A percentile compares a stretch with the other conserved stretches of the same genome.
phyloP scores from a whole-genome alignment of 2,113 vertebrate species.

The Orcinus orca region DNA sequence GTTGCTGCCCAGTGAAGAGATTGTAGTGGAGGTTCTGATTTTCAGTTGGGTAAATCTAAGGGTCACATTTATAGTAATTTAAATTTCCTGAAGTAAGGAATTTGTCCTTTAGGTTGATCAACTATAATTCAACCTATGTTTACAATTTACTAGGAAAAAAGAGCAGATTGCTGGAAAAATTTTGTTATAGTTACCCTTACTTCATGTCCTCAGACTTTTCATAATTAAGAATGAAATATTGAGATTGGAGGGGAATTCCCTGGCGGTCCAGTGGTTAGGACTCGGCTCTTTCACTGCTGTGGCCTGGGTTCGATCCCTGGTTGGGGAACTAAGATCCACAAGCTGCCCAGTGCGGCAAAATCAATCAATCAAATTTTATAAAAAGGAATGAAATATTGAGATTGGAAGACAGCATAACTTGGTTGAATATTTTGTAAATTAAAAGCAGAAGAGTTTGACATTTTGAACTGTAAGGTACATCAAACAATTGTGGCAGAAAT shows the following conservation, averaged over 20 bases:
- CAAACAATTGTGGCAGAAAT: background rate
- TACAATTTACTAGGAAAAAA: background rate
- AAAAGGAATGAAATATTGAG: background rate
- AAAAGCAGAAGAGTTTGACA: conserved; percentile 12
- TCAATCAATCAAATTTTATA: background rate
- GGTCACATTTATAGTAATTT: background rate
- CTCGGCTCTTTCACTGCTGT: background rate
- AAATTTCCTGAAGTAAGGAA: background rate
- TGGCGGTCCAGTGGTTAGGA: background rate
- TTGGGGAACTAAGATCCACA: background rate
- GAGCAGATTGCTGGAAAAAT: background rate
- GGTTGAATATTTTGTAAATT: conserved; percentile 8
- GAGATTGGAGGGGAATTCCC: background rate
- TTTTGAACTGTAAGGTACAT: background rate
- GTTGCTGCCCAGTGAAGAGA: background rate
- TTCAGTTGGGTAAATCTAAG: background rate
- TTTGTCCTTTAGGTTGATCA: background rate
- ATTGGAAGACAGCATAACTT: background rate
- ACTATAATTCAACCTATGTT: background rate
- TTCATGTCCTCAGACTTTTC: background rate
- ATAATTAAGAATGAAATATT: background rate
- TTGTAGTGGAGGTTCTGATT: background rate
- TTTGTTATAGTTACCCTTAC: background rate
- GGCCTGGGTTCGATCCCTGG: background rate
- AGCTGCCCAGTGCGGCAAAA: background rate